phyloP scores from a whole-genome alignment of 2,113 vertebrate genomes.

The Pluvialis apricaria region DNA sequence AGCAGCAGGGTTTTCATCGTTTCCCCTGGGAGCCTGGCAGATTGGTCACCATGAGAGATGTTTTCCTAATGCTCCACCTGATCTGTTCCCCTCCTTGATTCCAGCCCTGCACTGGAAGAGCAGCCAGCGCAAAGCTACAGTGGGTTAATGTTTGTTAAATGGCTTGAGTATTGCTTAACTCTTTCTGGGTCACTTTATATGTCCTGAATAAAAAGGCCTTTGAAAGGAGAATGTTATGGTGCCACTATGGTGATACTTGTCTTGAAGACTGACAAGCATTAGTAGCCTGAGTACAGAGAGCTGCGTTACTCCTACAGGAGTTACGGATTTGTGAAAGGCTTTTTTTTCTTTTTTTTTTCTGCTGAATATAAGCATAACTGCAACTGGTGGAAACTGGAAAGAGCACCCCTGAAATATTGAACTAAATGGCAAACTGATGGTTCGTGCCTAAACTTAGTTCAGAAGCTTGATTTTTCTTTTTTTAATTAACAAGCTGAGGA shows the following conservation, averaged over 20 bases:
- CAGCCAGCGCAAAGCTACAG: not conserved
- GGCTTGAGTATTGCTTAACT: not conserved
- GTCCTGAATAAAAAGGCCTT: not conserved
- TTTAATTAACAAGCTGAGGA: not conserved
- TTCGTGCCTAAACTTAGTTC: not conserved
- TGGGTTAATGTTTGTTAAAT: not conserved
- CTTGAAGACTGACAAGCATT: not conserved
- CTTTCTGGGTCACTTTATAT: not conserved
- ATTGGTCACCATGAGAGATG: not conserved
- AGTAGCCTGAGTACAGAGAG: accelerated
- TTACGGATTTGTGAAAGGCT: too few species aligned
- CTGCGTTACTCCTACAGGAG: not conserved
- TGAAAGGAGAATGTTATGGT: not conserved
- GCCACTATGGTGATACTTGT: accelerated
- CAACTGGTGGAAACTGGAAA: not conserved
- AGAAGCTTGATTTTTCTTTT: not conserved
- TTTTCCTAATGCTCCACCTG: conserved; percentile 31
- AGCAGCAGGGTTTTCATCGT: not conserved
- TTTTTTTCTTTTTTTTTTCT: not conserved
- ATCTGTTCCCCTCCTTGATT: not conserved
- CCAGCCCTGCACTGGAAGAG: not conserved
- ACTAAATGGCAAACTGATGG: not conserved
- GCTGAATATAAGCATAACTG: accelerated
- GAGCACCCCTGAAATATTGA: not conserved
- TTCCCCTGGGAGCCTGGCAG: conserved; percentile 1